These are phyloP conservation scores for Poeciliopsis retropinna DNA, from an alignment of 2,113 vertebrate genomes.

Conservation along the genomic window DNA sequence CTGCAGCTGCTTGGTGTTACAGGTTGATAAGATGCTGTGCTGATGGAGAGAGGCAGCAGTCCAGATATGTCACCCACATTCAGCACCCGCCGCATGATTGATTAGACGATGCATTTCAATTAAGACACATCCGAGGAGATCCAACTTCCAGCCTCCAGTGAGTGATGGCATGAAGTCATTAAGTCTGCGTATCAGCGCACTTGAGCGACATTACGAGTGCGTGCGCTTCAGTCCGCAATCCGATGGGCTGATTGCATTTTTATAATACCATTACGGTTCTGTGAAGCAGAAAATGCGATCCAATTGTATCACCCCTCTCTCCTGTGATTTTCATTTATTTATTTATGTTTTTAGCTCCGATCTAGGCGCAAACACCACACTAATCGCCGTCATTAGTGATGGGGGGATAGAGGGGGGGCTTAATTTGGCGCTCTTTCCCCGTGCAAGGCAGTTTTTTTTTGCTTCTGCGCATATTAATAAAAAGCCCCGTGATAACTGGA, in stretches of 20 bases:
- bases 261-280: slow-evolving; percentile 41
- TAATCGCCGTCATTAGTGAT: slow-evolving; percentile 49
- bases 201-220: slow-evolving; percentile 28
- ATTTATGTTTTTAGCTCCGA: too few species aligned
- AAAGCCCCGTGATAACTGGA: slow-evolving; percentile 18
- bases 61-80: slow-evolving; percentile 23
- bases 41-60: slow-evolving; percentile 19
- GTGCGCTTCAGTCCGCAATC: slow-evolving; percentile 14
- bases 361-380: slow-evolving; percentile 33
- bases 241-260: slow-evolving; percentile 58
- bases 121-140: slow-evolving; percentile 37
- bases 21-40: slow-evolving; percentile 60
- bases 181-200: slow-evolving; percentile 39
- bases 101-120: slow-evolving; percentile 36
- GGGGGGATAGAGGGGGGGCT: not conserved
- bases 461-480: slow-evolving; percentile 28
- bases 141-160: slow-evolving; percentile 21
- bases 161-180: slow-evolving; percentile 53
- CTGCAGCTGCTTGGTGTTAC: slow-evolving; percentile 58
- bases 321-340: slow-evolving; percentile 8
- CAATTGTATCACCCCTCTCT: slow-evolving; percentile 26
- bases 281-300: slow-evolving; percentile 60
- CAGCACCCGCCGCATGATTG: slow-evolving; percentile 27
- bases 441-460: slow-evolving; percentile 18
- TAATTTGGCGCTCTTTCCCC: slow-evolving; percentile 45